These are phyloP conservation scores for Cryptomyrus ogoouensis DNA, from an alignment of 2,113 vertebrate genomes.

Conservation along the genomic window DNA sequence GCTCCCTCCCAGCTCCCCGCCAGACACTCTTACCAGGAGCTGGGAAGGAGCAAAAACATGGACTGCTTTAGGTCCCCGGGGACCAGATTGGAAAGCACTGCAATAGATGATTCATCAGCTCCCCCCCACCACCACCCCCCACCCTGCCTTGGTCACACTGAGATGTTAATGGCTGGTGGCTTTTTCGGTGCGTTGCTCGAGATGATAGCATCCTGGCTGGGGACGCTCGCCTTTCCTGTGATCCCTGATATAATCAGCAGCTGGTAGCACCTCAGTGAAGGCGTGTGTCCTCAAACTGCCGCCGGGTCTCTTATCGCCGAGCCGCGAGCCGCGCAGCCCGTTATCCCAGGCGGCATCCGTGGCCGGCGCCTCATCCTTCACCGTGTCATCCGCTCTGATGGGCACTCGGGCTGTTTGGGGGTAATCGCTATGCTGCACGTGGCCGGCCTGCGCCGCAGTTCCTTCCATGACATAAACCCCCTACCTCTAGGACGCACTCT, in stretches of 20 bases:
- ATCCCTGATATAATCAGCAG: slow-evolving; percentile 41
- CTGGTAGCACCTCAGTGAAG: slow-evolving; percentile 24
- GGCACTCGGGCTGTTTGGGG: not conserved
- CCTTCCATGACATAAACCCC: not conserved
- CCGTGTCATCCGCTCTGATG: not conserved
- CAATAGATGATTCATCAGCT: not conserved
- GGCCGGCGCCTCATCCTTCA: not conserved
- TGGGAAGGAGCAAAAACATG: not conserved
- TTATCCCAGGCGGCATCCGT: not conserved
- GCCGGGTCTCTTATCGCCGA: slow-evolving; percentile 20
- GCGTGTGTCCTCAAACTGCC: not conserved
- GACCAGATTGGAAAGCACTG: not conserved
- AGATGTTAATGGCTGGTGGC: not conserved
- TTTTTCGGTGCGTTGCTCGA: slow-evolving; percentile 41
- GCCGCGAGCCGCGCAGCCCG: not conserved
- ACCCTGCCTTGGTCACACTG: slow-evolving; percentile 35
- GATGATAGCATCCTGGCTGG: slow-evolving; percentile 33
- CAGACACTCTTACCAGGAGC: not conserved
- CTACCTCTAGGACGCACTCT: not conserved
- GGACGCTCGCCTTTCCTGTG: slow-evolving; percentile 29
- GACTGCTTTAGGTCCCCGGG: not conserved
- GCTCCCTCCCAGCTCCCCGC: not conserved
- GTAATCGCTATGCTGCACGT: not conserved
- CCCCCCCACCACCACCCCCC: slow-evolving; percentile 30
- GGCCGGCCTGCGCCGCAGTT: not conserved